Evolutionary conservation across 2,888 invertebrate species (phyloP).

Genomic region (Tenthredo livida): DNA sequence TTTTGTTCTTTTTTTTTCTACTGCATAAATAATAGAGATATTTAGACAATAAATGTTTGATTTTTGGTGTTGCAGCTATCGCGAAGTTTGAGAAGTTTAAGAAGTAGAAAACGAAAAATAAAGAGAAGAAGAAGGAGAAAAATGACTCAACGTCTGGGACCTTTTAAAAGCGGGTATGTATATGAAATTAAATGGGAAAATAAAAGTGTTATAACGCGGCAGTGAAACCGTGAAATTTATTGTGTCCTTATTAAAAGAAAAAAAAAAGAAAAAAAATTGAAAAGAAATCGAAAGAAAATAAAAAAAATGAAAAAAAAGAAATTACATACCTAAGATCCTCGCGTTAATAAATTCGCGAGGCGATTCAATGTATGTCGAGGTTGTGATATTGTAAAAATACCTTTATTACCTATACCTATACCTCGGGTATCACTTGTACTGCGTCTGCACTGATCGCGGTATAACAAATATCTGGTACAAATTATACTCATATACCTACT

Average conservation of each 20-base stretch:
- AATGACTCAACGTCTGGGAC: conserved; percentile 49
- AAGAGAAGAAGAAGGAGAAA: background rate
- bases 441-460: background rate
- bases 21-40: no score
- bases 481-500: background rate
- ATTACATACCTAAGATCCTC: background rate
- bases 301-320: background rate
- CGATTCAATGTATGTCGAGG: conserved; percentile 46
- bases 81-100: background rate
- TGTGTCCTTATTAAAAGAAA: conserved; percentile 1
- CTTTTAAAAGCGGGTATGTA: conserved; percentile 17
- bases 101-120: background rate
- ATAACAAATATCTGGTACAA: background rate
- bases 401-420: conserved; percentile 18
- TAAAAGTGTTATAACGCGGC: background rate
- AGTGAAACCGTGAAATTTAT: conserved; percentile 20
- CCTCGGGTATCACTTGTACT: background rate
- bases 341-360: conserved; percentile 47
- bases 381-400: conserved; percentile 45
- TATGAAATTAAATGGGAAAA: conserved; percentile 12
- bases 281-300: background rate
- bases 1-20: no score
- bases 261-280: background rate
- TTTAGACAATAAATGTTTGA: background rate
- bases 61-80: background rate